Evolutionary conservation across 2,888 invertebrate species (phyloP).

Genomic region (Tyria jacobaeae): DNA sequence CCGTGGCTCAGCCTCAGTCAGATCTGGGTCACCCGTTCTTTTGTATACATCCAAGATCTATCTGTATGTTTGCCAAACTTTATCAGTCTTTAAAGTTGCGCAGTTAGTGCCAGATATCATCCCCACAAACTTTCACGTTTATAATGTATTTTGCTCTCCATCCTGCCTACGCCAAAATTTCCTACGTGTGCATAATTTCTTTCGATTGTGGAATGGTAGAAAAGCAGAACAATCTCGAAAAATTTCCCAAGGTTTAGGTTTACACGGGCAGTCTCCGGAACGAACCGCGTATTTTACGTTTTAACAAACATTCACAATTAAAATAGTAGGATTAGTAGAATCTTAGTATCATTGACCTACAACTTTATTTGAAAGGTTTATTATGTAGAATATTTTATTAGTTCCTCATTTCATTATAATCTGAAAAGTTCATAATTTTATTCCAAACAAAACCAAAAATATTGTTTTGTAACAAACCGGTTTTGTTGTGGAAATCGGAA

Average conservation of each 20-base stretch:
- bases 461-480: background rate
- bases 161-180: background rate
- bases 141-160: background rate
- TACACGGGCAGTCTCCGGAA: too few species aligned
- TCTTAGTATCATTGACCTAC: background rate
- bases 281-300: background rate
- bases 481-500: conserved; percentile 12
- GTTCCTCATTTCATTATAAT: too few species aligned
- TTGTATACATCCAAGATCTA: background rate
- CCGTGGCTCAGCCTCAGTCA: too few species aligned
- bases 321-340: background rate
- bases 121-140: too few species aligned
- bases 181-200: background rate
- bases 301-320: background rate
- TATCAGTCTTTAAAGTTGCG: background rate
- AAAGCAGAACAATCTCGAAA: background rate
- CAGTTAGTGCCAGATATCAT: background rate
- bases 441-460: too few species aligned
- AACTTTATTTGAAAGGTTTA: background rate
- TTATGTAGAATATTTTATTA: too few species aligned
- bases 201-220: background rate
- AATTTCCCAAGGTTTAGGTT: too few species aligned
- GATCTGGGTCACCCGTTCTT: background rate
- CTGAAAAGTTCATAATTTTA: too few species aligned
- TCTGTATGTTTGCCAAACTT: background rate